Evolutionary conservation across 2,113 vertebrate species (phyloP), one percentile per base, ranked within the genome.

Genomic region (Laticauda colubrina): DNA sequence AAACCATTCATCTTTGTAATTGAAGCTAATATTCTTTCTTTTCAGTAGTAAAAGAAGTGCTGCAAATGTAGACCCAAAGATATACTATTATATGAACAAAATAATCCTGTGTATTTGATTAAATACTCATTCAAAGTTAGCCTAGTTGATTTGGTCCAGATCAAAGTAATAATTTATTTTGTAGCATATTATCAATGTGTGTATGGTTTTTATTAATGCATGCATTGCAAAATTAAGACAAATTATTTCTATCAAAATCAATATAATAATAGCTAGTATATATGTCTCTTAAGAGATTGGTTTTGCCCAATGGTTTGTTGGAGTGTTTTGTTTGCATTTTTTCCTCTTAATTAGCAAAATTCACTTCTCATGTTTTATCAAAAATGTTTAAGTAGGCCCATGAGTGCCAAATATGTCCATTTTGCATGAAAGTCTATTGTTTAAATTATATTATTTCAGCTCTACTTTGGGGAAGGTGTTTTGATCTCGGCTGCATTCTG

Each of bases 11-110:
- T 24, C 94, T 95, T 90, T 64, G 12, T 26, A 29, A 20, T 85
- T 56, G 18, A 91, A 56, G 21, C 64, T 91, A 88, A 14, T 89
- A 24, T 34, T 93, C 23, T 94, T 94, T 91, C 18, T 91, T 54
- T 55, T 7, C 0, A 75, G 4, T 91, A 88, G 94, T 57, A 85
- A 88, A 94, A 93, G 61, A 48, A 56, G 91, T 3, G 75, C 91
- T 45, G 26, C n/a, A 20, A 45, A 90, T 24, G 55, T 89, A 87
- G 34, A 26, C 15, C 43, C 88, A 61, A 48, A 43, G 69, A 87
- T 9, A 64, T 86, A 61, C 56, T 93, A 4, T 88, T 90, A 91
- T 0, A 14, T 18, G 55, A 93, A 91, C 87, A 24, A 89, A 81
- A n/a, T 92, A 87, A 85, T 89, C 92, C 14, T 69, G n/a, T 81